phyloP scores from a whole-genome alignment of 1,140 invertebrate species.

The Drosophila lini region DNA sequence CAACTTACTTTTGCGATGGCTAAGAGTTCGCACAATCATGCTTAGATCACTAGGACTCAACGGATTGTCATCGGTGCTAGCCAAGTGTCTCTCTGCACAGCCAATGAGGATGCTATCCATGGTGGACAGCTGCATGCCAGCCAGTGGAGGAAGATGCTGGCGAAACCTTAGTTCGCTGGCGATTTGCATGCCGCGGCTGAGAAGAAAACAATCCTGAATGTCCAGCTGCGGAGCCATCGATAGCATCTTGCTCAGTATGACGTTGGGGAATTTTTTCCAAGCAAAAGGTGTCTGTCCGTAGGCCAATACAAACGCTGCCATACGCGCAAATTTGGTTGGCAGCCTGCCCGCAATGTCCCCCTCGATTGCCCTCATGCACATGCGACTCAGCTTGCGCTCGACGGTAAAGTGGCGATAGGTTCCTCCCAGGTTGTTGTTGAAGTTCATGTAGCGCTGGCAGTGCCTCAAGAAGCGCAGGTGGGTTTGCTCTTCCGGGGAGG shows the following conservation, averaged over 20 bases:
- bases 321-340: constrained; percentile 81
- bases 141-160: constrained; percentile 47
- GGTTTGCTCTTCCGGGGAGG: constrained; percentile 38
- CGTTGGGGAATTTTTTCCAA: constrained; percentile 73
- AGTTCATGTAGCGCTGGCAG: constrained; percentile 86
- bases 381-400: constrained; percentile 83
- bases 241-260: constrained; percentile 74
- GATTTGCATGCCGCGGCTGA: constrained; percentile 80
- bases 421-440: constrained; percentile 85
- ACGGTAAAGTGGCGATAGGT: constrained; percentile 84
- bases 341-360: constrained; percentile 70
- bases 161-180: constrained; percentile 74
- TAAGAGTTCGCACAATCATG: constrained; percentile 72
- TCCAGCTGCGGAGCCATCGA: constrained; percentile 77
- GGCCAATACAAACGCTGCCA: constrained; percentile 85
- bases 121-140: constrained; percentile 64
- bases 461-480: constrained; percentile 78
- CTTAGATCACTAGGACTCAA: constrained; percentile 69
- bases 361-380: constrained; percentile 83
- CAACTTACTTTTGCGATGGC: constrained; percentile 68
- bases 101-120: constrained; percentile 69
- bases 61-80: constrained; percentile 30
- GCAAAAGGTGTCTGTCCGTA: constrained; percentile 82
- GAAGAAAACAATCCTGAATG: constrained; percentile 78
- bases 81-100: constrained; percentile 64